These are phyloP conservation scores for Clarias pachynema DNA, from an alignment of 2,797 vertebrate species.

Conservation along the genomic window DNA sequence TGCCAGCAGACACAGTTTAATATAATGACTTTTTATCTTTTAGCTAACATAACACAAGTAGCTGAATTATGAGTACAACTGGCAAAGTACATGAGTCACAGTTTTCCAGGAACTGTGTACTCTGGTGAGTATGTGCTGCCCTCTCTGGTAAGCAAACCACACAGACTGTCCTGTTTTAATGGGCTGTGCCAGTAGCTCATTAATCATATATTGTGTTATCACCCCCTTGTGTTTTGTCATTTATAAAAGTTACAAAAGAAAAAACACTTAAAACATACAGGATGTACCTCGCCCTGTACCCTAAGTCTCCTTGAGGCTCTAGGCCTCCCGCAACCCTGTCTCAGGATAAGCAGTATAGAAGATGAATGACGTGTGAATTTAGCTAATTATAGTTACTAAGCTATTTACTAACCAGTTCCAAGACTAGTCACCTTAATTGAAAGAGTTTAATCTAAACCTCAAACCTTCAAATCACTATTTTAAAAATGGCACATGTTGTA, in stretches of 20 bases:
- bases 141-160: slow-evolving; percentile 58
- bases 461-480: background rate
- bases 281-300: too few relatives aligned
- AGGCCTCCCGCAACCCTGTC: too few relatives aligned
- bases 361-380: background rate
- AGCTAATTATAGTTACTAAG: background rate
- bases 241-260: background rate
- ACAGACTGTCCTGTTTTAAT: background rate
- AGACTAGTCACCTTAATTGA: background rate
- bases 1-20: slow-evolving; percentile 12
- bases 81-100: slow-evolving; percentile 38
- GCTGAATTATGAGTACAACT: slow-evolving; percentile 42
- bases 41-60: slow-evolving; percentile 22
- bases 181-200: background rate
- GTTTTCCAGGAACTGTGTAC: slow-evolving; percentile 54
- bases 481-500: background rate
- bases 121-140: slow-evolving; percentile 60
- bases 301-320: too few relatives aligned
- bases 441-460: background rate
- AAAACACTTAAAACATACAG: background rate
- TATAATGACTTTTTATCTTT: slow-evolving; percentile 13
- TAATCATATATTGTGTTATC: background rate
- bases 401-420: background rate
- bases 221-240: background rate
- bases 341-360: too few relatives aligned